phyloP scores from a whole-genome alignment of 2,113 vertebrate species.

The Anoplopoma fimbria region DNA sequence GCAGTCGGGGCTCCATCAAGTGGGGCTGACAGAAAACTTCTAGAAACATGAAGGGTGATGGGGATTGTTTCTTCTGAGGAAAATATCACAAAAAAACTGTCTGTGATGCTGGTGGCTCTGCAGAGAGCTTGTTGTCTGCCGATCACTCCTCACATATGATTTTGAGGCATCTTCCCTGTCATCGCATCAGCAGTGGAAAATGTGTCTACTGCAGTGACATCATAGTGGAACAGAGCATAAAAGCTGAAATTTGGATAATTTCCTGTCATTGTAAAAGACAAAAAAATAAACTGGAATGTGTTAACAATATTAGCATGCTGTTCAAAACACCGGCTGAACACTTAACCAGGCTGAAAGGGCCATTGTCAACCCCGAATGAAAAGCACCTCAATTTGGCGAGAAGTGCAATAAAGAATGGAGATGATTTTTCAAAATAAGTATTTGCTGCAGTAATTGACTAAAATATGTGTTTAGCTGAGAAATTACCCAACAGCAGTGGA shows the following conservation, averaged over 20 bases:
- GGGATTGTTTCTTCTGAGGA: not conserved
- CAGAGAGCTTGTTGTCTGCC: slow-evolving; percentile 18
- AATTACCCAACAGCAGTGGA: slow-evolving; percentile 12
- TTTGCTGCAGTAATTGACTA: slow-evolving; percentile 45
- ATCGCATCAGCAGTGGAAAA: not conserved
- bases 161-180: slow-evolving; percentile 23
- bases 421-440: slow-evolving; percentile 32
- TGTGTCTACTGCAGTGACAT: not conserved
- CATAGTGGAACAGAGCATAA: slow-evolving; percentile 3
- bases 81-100: slow-evolving; percentile 32
- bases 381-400: slow-evolving; percentile 47
- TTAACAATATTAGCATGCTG: slow-evolving; percentile 50
- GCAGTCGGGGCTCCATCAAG: slow-evolving; percentile 14
- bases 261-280: slow-evolving; percentile 38
- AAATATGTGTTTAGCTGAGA: slow-evolving; percentile 33
- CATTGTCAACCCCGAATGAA: slow-evolving; percentile 45
- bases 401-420: slow-evolving; percentile 19
- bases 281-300: slow-evolving; percentile 12
- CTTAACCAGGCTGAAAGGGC: slow-evolving; percentile 41
- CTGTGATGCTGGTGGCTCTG: slow-evolving; percentile 13
- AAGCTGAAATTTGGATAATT: slow-evolving; percentile 34
- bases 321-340: slow-evolving; percentile 36
- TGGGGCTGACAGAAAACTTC: slow-evolving; percentile 37
- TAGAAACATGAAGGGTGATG: slow-evolving; percentile 9
- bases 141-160: slow-evolving; percentile 26